Percentiles rank a stretch among this genome's conserved stretches.
phyloP scores from a whole-genome alignment of 2,888 invertebrate species.

The Chrysopilus asiliformis region DNA sequence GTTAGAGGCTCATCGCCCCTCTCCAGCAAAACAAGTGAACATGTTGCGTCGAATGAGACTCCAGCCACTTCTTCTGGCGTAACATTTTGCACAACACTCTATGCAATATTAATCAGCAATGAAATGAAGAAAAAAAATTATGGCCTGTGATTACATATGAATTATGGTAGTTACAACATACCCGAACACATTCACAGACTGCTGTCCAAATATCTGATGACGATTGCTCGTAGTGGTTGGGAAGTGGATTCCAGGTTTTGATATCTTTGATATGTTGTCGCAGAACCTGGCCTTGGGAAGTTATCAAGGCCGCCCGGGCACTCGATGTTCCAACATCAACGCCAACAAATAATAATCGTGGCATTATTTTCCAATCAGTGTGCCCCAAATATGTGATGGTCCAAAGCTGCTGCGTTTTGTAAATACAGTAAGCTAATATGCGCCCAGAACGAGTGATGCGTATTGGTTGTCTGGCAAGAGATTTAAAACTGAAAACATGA shows the following conservation, averaged over 20 bases:
- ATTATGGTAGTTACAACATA: slow-evolving; percentile 33
- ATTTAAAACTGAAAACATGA: no score
- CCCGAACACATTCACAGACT: slow-evolving; percentile 53
- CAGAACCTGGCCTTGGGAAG: slow-evolving; percentile 50
- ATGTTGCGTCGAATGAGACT: slow-evolving; percentile 92
- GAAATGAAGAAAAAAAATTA: slow-evolving; percentile 6
- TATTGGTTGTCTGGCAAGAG: no score
- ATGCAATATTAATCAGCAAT: background rate
- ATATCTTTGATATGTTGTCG: slow-evolving; percentile 50
- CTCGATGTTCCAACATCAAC: slow-evolving; percentile 92
- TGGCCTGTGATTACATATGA: slow-evolving; percentile 16
- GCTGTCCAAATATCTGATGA: slow-evolving; percentile 79
- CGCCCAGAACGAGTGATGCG: no score
- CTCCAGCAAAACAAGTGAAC: slow-evolving; percentile 76
- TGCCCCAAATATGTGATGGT: no score
- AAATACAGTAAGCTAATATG: no score
- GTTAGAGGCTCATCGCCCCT: slow-evolving; percentile 52
- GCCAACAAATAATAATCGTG: slow-evolving; percentile 52
- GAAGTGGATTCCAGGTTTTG: slow-evolving; percentile 61
- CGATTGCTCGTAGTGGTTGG: slow-evolving; percentile 79
- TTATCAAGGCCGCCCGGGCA: slow-evolving; percentile 71
- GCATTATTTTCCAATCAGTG: no score
- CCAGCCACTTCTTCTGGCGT: slow-evolving; percentile 53
- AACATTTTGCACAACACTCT: slow-evolving; percentile 47
- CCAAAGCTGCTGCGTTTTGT: no score